A percentile compares a stretch with the other conserved stretches of the same genome.
Evolutionary conservation across 2,797 vertebrate genomes (phyloP).

Genomic region (Pantherophis vulpinus): DNA sequence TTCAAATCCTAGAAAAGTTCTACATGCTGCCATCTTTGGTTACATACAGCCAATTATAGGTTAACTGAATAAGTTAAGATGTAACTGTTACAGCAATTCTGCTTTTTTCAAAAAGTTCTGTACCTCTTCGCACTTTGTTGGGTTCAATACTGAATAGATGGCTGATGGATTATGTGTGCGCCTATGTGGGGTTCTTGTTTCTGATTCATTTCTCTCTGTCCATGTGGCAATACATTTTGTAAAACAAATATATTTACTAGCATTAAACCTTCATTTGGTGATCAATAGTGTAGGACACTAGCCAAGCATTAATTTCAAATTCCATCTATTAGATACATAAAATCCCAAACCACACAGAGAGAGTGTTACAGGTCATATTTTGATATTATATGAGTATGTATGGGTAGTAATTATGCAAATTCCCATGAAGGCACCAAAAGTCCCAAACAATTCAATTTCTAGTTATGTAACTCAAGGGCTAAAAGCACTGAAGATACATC

Average conservation of each 20-base stretch:
- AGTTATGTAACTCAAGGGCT: rapidly evolving
- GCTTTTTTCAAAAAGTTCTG: neutral
- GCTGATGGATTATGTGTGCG: neutral
- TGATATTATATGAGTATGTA: neutral
- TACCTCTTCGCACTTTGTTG: neutral
- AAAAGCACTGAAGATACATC: neutral
- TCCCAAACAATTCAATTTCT: neutral
- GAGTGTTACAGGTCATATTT: neutral
- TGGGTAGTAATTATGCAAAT: neutral
- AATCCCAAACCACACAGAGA: neutral
- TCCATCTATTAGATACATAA: neutral
- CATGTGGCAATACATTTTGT: neutral
- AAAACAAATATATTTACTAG: neutral
- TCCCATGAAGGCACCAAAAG: neutral
- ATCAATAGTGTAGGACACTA: neutral
- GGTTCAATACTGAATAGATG: neutral
- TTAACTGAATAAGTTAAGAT: neutral
- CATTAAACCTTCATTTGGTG: neutral
- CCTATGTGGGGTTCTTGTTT: neutral
- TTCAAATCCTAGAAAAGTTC: neutral
- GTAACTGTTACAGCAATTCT: neutral
- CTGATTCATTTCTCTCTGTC: neutral
- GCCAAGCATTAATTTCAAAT: neutral
- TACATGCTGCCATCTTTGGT: neutral
- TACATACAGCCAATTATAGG: neutral